Conservation (phyloP, 2,113 vertebrate species). For the Manacus vitellinus region DNA sequence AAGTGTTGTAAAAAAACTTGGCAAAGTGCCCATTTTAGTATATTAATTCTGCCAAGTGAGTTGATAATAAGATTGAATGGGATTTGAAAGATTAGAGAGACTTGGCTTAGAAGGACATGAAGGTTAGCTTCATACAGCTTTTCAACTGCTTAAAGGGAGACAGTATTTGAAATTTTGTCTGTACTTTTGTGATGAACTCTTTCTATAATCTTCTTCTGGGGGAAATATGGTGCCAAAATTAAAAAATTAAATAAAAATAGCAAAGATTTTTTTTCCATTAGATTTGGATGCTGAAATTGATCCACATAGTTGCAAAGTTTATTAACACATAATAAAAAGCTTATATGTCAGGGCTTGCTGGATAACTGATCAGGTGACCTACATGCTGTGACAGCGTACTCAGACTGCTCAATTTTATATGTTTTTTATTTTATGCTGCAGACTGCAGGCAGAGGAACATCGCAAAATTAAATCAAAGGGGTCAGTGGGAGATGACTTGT, state of each 20-base stretch:
- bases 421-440: not conserved
- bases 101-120: not conserved
- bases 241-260: not conserved
- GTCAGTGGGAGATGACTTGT: not conserved
- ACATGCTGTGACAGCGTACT: rapidly evolving
- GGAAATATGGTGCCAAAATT: not conserved
- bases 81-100: slow-evolving; percentile 39
- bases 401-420: not conserved
- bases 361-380: not conserved
- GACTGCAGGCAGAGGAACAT: not conserved
- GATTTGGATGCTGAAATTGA: not conserved
- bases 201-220: not conserved
- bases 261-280: not conserved
- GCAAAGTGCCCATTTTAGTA: not conserved
- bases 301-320: not conserved
- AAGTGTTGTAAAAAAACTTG: not conserved
- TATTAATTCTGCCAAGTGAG: slow-evolving; percentile 24
- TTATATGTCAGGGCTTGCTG: not conserved
- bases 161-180: not conserved
- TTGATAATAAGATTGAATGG: slow-evolving; percentile 37
- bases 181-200: not conserved
- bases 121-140: not conserved
- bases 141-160: not conserved
- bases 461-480: not conserved
- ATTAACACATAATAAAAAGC: not conserved